These are phyloP conservation scores for Empidonax alnorum DNA, from an alignment of 2,113 vertebrate genomes.

Conservation along the genomic window DNA sequence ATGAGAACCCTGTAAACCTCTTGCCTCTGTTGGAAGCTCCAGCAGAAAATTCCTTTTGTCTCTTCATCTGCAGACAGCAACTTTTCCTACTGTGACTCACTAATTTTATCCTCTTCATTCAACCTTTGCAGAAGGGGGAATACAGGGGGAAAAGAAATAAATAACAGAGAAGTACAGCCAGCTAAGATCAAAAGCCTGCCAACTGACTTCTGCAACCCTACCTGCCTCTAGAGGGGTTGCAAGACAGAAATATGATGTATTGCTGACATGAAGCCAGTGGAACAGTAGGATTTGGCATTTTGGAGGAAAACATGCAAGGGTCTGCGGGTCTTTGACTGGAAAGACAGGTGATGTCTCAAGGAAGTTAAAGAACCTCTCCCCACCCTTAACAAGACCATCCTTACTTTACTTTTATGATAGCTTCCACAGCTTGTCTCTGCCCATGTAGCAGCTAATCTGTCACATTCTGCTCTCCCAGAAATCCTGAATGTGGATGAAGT, in stretches of 20 bases:
- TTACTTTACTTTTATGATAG: background rate
- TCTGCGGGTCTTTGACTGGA: background rate
- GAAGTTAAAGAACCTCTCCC: background rate
- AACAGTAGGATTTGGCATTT: background rate
- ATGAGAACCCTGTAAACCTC: background rate
- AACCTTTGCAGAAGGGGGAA: background rate
- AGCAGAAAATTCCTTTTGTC: constrained; percentile 15
- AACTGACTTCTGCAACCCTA: background rate
- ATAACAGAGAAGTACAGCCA: background rate
- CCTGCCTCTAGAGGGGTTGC: background rate
- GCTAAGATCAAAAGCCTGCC: background rate
- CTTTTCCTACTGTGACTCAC: constrained; percentile 1
- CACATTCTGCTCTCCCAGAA: background rate
- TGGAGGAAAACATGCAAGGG: background rate
- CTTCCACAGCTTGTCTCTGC: background rate
- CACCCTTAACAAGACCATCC: background rate
- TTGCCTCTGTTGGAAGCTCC: constrained; percentile 11
- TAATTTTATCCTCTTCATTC: background rate
- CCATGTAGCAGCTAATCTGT: background rate
- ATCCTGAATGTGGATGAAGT: background rate
- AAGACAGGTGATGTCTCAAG: background rate
- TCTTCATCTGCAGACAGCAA: background rate
- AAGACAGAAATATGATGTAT: background rate
- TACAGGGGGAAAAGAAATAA: background rate
- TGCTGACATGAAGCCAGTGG: background rate